These are phyloP conservation scores for Syngnathus rostellatus DNA, from an alignment of 2,797 vertebrate genomes.

Conservation along the genomic window DNA sequence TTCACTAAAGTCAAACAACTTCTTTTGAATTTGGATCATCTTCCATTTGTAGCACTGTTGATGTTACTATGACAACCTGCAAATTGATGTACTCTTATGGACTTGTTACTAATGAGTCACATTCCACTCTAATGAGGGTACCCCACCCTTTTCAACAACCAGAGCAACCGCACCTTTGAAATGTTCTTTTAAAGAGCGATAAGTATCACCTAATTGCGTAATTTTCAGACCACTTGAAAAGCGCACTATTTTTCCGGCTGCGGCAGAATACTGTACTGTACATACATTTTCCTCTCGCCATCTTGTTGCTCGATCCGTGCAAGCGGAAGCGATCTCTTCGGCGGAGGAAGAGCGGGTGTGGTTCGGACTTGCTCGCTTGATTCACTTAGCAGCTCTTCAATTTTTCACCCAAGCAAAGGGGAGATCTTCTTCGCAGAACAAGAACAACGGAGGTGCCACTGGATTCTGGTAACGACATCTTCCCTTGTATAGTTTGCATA, in stretches of 20 bases:
- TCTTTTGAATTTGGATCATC: background rate
- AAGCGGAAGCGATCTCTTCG: conserved; percentile 61
- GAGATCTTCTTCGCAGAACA: conserved; percentile 21
- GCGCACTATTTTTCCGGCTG: conserved; percentile 65
- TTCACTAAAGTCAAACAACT: background rate
- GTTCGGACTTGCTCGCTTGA: conserved; percentile 62
- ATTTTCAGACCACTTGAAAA: conserved; percentile 20
- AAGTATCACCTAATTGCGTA: background rate
- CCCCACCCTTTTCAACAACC: conserved; percentile 35
- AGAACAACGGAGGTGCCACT: conserved; percentile 59
- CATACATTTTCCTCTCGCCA: conserved; percentile 62
- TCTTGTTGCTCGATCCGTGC: conserved; percentile 67
- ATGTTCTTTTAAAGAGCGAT: no score
- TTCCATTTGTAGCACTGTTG: background rate
- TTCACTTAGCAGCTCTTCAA: conserved; percentile 58
- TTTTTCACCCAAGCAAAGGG: conserved; percentile 53
- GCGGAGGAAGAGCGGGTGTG: conserved; percentile 60
- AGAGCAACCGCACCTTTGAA: conserved; percentile 5
- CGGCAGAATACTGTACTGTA: conserved; percentile 64
- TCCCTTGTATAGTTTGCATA: background rate
- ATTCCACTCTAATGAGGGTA: conserved; percentile 62
- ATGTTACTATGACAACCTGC: background rate
- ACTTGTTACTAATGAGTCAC: conserved; percentile 42
- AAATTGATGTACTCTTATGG: background rate
- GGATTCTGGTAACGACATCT: conserved; percentile 49